phyloP scores from a whole-genome alignment of 2,888 invertebrate genomes.

The Noctua comes region DNA sequence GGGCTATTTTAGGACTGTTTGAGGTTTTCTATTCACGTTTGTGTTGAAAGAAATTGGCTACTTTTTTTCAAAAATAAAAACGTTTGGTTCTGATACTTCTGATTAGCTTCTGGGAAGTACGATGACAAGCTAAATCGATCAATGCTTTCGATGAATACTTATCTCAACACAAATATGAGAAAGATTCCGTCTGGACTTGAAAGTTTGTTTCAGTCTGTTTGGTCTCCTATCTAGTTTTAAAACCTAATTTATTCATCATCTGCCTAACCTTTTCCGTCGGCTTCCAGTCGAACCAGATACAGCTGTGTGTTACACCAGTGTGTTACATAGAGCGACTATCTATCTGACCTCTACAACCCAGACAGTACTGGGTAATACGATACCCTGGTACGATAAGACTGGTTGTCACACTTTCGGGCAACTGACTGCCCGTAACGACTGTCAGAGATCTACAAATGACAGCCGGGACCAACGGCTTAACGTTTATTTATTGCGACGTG shows the following conservation, averaged over 20 bases:
- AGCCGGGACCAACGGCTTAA: neutral
- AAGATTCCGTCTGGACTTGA: neutral
- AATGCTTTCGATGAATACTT: neutral
- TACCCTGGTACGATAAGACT: too few relatives aligned
- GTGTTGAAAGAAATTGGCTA: neutral
- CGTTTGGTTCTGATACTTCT: neutral
- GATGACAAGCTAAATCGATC: neutral
- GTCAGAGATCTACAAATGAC: neutral
- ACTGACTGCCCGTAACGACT: neutral
- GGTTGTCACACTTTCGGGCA: too few relatives aligned
- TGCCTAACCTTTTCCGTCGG: neutral
- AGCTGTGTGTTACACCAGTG: too few relatives aligned
- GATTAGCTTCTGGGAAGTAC: neutral
- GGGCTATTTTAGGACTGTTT: constrained; percentile 51
- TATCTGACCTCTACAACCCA: too few relatives aligned
- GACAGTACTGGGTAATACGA: too few relatives aligned
- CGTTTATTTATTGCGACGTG: neutral
- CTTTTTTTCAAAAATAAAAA: neutral
- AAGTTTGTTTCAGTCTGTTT: neutral
- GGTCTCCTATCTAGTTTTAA: neutral
- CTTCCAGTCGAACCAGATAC: neutral
- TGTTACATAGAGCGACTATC: too few relatives aligned
- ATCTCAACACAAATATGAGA: neutral
- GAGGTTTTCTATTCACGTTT: constrained; percentile 32
- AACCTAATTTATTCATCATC: neutral